Evolutionary conservation across 2,888 invertebrate species (phyloP), one percentile per base, ranked within the genome.

Genomic region (Leptopilina drosophilae): DNA sequence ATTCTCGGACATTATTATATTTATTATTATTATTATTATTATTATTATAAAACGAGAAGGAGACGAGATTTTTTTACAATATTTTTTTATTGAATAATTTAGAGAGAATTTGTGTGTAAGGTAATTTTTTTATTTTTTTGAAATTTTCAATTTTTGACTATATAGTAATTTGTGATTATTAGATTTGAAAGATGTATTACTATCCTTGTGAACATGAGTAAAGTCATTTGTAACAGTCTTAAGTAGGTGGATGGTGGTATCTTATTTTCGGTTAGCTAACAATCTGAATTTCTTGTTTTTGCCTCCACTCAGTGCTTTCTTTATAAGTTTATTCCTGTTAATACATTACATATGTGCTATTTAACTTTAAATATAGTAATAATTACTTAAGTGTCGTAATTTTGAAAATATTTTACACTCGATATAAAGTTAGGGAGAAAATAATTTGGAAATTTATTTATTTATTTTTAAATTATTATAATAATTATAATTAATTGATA

Each of bases 181-280:
- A 73, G n/a, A 73, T 73, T 73, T 59, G 56, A n/a, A 73, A 40
- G 56, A 46, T 46, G 42, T 42, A 66, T 66, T 0, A n/a, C 42
- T 42, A 66, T 42, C 42, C 42, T 66, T 42, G 66, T 46, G 42
- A 66, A 66, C 42, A 42, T 66, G 66, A 73, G 12, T 59, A 40
- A 6, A 56, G 33, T 59, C 73, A 73, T 73, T 73, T 73, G 56
- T 73, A 73, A 73, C 33, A 73, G 73, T 11, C 26, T 59, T 49
- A 15, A 73, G 53, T 73, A n/a, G 56, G 56, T 73, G 73, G 73
- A 56, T 14, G 53, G 33, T 53, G 33, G 11, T 73, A 33, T 53
- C 33, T 9, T 56, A 56, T 73, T 56, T 40, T 73, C 53, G 33
- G 53, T 69, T 69, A 53, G 49, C 26, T 49, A 26, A 53, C 49